These are phyloP conservation scores for Aphelocoma coerulescens DNA, from an alignment of 2,113 vertebrate species.

Conservation along the genomic window DNA sequence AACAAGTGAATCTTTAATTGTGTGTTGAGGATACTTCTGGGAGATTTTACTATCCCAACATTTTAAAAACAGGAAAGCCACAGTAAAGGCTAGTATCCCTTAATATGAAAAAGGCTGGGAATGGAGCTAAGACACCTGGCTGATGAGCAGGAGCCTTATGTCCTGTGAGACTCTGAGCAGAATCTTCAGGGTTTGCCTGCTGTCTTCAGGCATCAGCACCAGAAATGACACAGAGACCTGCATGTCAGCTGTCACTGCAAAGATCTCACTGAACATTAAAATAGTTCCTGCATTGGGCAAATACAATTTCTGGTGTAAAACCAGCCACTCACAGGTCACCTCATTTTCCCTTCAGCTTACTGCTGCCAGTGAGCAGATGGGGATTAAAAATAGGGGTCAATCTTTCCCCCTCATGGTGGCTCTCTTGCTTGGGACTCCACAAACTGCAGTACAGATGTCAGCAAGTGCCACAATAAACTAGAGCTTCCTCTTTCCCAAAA, in stretches of 20 bases:
- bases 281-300: not conserved
- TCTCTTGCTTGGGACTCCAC: not conserved
- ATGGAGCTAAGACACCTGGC: not conserved
- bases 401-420: not conserved
- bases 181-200: not conserved
- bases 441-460: not conserved
- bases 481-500: not conserved
- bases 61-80: not conserved
- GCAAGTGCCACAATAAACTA: not conserved
- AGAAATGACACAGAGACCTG: not conserved
- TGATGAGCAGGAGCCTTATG: fast-evolving
- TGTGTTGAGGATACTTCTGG: not conserved
- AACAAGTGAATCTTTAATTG: not conserved
- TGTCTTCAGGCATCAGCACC: not conserved
- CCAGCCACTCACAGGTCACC: not conserved
- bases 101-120: not conserved
- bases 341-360: not conserved
- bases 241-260: not conserved
- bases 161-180: not conserved
- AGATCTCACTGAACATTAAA: not conserved
- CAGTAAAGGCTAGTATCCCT: not conserved
- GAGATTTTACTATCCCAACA: not conserved
- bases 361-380: not conserved
- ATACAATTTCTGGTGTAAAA: not conserved
- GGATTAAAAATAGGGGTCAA: not conserved